Evolutionary conservation across 2,888 invertebrate species (phyloP).

Genomic region (Seladonia tumulorum): DNA sequence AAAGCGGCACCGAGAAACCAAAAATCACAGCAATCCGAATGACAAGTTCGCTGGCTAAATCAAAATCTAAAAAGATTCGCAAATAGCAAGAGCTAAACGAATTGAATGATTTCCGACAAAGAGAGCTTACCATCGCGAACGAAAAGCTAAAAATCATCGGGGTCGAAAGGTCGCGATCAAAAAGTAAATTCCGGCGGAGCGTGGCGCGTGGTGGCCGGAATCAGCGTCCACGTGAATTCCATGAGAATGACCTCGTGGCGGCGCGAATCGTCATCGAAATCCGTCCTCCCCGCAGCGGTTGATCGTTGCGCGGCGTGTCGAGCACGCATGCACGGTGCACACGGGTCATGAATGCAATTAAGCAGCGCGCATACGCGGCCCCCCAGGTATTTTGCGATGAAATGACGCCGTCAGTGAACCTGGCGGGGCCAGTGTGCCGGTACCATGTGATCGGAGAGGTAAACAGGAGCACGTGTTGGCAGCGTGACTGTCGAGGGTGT

Average conservation of each 20-base stretch:
- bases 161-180: not conserved
- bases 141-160: not conserved
- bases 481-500: constrained; percentile 75
- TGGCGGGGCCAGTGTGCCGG: constrained; percentile 22
- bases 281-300: constrained; percentile 15
- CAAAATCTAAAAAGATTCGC: not conserved
- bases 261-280: constrained; percentile 21
- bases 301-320: constrained; percentile 33
- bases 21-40: not conserved
- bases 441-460: constrained; percentile 78
- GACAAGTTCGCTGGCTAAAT: not conserved
- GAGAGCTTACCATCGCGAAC: not conserved
- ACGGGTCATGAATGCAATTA: constrained; percentile 58
- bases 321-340: constrained; percentile 47
- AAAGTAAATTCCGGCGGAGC: not conserved
- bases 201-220: not conserved
- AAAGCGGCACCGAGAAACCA: not conserved
- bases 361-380: constrained; percentile 46
- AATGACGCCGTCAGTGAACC: constrained; percentile 50
- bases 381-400: constrained; percentile 53
- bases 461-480: constrained; percentile 83
- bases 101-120: not conserved
- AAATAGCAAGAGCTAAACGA: not conserved
- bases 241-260: constrained; percentile 9
- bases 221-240: not conserved